phyloP scores from a whole-genome alignment of 2,888 invertebrate species.

The Lucinisca nassula region DNA sequence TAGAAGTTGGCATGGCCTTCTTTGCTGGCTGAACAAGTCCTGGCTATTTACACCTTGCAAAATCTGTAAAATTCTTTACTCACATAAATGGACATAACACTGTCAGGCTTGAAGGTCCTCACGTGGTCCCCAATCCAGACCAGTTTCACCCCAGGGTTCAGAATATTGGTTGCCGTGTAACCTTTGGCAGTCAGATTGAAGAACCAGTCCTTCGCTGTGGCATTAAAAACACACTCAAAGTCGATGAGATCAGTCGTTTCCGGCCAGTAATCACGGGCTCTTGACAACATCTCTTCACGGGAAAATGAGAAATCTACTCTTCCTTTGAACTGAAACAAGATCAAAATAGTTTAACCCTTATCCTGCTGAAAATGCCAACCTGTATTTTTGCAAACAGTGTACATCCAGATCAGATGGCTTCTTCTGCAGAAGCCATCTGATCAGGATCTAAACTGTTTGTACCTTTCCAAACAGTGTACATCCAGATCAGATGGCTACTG shows the following conservation, averaged over 20 bases:
- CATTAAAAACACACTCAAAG: conserved; percentile 86
- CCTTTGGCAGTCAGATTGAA: conserved; percentile 89
- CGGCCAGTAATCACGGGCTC: conserved; percentile 50
- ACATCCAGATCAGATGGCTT: too few relatives aligned
- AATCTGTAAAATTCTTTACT: too few relatives aligned
- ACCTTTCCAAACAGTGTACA: too few relatives aligned
- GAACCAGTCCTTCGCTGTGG: conserved; percentile 87
- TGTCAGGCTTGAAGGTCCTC: conserved; percentile 98
- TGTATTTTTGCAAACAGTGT: too few relatives aligned
- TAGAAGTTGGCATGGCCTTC: too few relatives aligned
- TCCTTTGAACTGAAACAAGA: conserved; percentile 93
- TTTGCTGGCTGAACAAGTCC: too few relatives aligned
- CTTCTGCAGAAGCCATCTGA: too few relatives aligned
- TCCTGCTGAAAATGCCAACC: too few relatives aligned
- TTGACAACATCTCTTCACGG: conserved; percentile 91
- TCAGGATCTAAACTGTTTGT: too few relatives aligned
- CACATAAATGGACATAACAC: conserved; percentile 96
- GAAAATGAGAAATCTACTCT: conserved; percentile 96
- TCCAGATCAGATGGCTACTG: too few relatives aligned
- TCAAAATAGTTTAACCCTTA: too few relatives aligned
- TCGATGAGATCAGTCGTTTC: conserved; percentile 82
- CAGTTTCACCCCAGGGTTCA: conserved; percentile 95
- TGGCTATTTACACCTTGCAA: too few relatives aligned
- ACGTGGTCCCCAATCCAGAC: conserved; percentile 96
- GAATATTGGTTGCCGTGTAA: conserved; percentile 95